These are phyloP conservation scores for Berghia stephanieae DNA, from an alignment of 1,140 invertebrate genomes.

Conservation along the genomic window DNA sequence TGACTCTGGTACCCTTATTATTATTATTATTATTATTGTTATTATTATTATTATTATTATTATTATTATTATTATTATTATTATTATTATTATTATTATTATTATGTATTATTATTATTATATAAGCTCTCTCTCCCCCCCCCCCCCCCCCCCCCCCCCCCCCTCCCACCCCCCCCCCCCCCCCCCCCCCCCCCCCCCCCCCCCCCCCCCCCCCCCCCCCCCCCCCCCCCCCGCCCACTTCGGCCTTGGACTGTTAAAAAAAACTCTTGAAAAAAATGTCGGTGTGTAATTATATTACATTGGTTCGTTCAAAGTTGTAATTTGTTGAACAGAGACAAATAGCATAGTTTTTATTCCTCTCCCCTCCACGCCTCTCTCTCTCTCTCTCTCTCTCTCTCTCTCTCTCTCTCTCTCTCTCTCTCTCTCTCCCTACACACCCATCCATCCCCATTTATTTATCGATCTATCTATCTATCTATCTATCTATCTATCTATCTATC, in stretches of 20 bases:
- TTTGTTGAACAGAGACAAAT: background rate
- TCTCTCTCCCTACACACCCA: too few relatives aligned
- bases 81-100: background rate
- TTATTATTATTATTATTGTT: too few relatives aligned
- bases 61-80: too few relatives aligned
- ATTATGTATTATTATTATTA: background rate
- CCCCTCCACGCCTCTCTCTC: background rate
- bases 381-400: background rate
- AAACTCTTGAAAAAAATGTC: background rate
- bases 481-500: too few relatives aligned
- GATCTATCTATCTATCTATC: too few relatives aligned
- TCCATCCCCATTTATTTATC: too few relatives aligned
- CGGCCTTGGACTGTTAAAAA: background rate
- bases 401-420: too few relatives aligned
- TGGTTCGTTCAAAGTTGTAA: background rate
- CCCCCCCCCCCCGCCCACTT: too few relatives aligned
- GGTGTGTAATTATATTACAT: background rate
- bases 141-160: background rate
- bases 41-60: too few relatives aligned
- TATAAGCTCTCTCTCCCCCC: background rate
- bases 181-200: background rate
- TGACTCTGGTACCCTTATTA: too few relatives aligned
- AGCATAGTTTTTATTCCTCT: background rate
- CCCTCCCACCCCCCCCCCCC: background rate
- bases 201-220: background rate